Evolutionary conservation across 2,113 vertebrate genomes (phyloP), one percentile per base, ranked within the genome.

Genomic region (Rhabdornis inornatus): DNA sequence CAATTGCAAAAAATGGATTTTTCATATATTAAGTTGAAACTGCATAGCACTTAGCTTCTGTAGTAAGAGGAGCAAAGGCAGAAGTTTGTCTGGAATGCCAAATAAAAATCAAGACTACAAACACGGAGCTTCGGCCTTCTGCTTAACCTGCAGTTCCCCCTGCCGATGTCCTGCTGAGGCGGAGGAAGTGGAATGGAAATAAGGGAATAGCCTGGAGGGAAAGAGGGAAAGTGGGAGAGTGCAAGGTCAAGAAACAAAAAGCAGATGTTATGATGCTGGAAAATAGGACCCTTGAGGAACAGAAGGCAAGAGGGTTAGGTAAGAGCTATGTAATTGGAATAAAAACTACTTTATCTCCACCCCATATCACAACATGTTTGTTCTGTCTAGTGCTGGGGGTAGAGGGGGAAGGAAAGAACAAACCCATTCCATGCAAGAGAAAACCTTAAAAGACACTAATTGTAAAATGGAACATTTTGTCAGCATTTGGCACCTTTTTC

Each of bases 241-340:
- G 88, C 63, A 86, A 92, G 92, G 94, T 90, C 90, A 93, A 90
- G 92, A 90, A 94, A 88, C 63, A 92, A 86, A 94, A 92, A 70
- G 78, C 63, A 92, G 63, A 90, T 74, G 63, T 69, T 88, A 80
- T 18, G 45, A 95, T 80, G 79, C 52, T 89, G 56, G 76, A 94
- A 95, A 92, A 96, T 55, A 93, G 83, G 71, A 83, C 75, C 68
- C 68, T 57, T 63, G 95, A 93, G 90, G 23, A 93, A 93, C 1
- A 57, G 45, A 44, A 83, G 64, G 78, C 56, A 74, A 91, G 50
- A 88, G 74, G 45, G 16, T 86, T 89, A 89, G 76, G 59, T 31
- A 86, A 77, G 50, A 94, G 21, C 53, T 83, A 76, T 27, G 63
- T 92, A 93, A 83, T 21, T 66, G 30, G 71, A 92, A 80, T 77